Base-by-base conservation (phyloP, 1,140 invertebrate species). In the Druon quercuslanigerum region DNA sequence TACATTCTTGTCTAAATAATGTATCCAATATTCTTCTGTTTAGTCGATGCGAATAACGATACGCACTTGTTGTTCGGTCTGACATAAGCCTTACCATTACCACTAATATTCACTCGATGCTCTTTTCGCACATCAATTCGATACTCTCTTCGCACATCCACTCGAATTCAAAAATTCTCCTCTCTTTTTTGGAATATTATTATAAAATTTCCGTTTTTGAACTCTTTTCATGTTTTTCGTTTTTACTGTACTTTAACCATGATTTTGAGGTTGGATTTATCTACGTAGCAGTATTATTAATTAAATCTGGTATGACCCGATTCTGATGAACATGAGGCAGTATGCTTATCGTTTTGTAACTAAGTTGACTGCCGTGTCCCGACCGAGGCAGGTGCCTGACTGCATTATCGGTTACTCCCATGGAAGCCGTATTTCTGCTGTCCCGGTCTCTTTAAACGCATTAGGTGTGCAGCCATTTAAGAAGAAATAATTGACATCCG, bases 401-500 rank as follows among this genome's bases (percentile, higher is more conserved):
- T 84, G 75, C 74, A 80, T 80, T 79, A 80, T 77, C 71, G 81
- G 81, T 73, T 78, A 78, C 52, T 77, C 81, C 81, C 52, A 73
- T 73, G 82, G 88, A 90, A 90, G 88, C 88, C 88, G 51, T 89
- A 89, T 77, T 71, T 72, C 57, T 75, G 78, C 71, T 52, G 78
- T 74, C 70, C 71, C 77, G 66, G 72, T 78, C 72, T 81, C 83
- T 83, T 84, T 89, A 90, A 90, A 87, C 79, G 85, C 86, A 90
- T 90, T 90, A 90, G 73, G 74, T 82, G 82, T 79, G 84, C 83
- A 86, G 82, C 83, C 82, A 83, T 85, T 86, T 84, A 83, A 84
- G 51, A 66, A 70, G 54, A 78, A 76, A 79, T 87, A 84, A 88
- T 87, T 85, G 85, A 86, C 83, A 84, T 71, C 46, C 56, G 50